Base-by-base conservation (phyloP, 64 coral and sea anemone species). In the Montipora foliosa region DNA sequence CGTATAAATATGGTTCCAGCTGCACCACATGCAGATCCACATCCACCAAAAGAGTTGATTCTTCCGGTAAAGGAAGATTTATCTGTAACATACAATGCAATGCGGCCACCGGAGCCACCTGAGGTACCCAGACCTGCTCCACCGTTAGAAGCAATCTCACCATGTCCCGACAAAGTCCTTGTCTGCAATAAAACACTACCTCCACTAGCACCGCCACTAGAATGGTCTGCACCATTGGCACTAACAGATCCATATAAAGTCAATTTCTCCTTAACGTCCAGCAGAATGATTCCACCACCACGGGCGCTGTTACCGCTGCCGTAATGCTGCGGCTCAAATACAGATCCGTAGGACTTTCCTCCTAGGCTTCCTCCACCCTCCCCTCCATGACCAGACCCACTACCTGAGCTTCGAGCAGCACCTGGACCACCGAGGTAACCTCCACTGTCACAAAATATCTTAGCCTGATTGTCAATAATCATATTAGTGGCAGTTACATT, bases 41-140 rank as follows among this genome's bases (percentile, higher is more conserved):
- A 81, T n/a, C 97, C 97, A 49, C 97, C 97, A 90, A 89, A 96
- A 76, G 91, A 16, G 25, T 73, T 94, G 3, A 96, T 58, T 21
- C 12, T 62, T 76, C 97, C 97, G 8, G 76, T 79, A 57, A 92
- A 99, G 44, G 24, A 72, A 24, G 82, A 49, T 45, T 87, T 91
- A 37, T 99, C 90, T 17, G 68, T 79, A 7, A 95, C 89, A 89
- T 99, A 94, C 29, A 99, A 70, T 51, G 94, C 97, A 86, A 99
- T 89, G 10, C 97, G 88, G 17, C 97, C 97, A n/a, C 97, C 97
- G 29, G 97, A 94, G 0, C 97, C 97, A 60, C 97, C 92, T 6
- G 67, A 47, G 15, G 67, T 57, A 49, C 45, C 12, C 69, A 89
- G 75, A 19, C 92, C 95, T 4, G 75, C 16, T 37, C 95, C 95